Evolutionary conservation across 2,888 invertebrate species (phyloP).

Genomic region (Siphonodentalium dalli): DNA sequence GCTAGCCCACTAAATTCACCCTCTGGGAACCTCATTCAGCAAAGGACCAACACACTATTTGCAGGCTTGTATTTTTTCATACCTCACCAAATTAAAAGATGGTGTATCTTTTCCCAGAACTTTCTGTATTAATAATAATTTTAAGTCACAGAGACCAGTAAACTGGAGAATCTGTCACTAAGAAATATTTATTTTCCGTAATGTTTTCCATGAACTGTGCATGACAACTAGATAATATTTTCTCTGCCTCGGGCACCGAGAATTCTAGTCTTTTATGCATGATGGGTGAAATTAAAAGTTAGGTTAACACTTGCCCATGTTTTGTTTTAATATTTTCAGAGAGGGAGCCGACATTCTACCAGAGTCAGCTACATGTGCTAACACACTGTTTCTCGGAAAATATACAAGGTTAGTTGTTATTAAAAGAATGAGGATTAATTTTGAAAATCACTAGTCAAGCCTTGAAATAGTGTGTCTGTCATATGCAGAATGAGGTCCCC

Average conservation of each 20-base stretch:
- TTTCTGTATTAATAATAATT: neutral
- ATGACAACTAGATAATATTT: neutral
- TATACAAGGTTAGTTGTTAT: conserved; percentile 55
- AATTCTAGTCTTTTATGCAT: neutral
- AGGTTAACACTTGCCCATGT: too few species aligned
- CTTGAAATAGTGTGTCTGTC: too few species aligned
- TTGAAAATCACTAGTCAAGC: too few species aligned
- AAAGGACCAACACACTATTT: neutral
- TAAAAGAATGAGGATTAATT: neutral
- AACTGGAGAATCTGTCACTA: too few species aligned
- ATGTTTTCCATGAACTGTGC: neutral
- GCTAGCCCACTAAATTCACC: too few species aligned
- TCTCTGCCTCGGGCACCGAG: neutral
- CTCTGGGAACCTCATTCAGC: too few species aligned
- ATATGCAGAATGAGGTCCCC: too few species aligned
- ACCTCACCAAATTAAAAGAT: neutral
- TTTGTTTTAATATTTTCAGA: conserved; percentile 33
- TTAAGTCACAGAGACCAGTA: too few species aligned
- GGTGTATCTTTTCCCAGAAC: too few species aligned
- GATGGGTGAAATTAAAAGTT: neutral
- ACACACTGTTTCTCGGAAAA: conserved; percentile 62
- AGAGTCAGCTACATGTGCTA: conserved; percentile 65
- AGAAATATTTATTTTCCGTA: neutral
- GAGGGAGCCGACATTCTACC: conserved; percentile 59
- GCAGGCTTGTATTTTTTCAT: too few species aligned